phyloP scores from a whole-genome alignment of 2,113 vertebrate species.

The Nettapus auritus region DNA sequence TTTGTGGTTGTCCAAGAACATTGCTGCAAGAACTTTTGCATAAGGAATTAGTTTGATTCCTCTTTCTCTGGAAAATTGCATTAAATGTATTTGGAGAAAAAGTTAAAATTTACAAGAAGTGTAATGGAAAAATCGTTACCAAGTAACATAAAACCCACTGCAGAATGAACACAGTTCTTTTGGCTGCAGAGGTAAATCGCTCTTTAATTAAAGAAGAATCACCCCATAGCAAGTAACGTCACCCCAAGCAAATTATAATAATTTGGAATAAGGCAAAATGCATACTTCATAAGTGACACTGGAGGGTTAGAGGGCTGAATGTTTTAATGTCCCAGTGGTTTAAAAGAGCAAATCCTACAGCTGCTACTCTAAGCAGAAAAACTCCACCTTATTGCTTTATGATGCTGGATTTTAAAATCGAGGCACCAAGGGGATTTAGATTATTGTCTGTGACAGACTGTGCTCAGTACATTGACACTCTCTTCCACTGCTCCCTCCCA shows the following conservation, averaged over 20 bases:
- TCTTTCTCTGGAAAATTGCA: not conserved
- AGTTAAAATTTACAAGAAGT: not conserved
- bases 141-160: not conserved
- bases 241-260: slow-evolving; percentile 57
- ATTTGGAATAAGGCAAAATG: slow-evolving; percentile 55
- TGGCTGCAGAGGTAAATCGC: slow-evolving; percentile 33
- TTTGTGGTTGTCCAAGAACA: not conserved
- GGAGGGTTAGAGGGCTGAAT: slow-evolving; percentile 20
- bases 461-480: not conserved
- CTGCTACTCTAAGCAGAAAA: slow-evolving; percentile 58
- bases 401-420: slow-evolving; percentile 43
- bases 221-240: slow-evolving; percentile 47
- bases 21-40: not conserved
- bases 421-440: slow-evolving; percentile 48
- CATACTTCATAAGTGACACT: slow-evolving; percentile 29
- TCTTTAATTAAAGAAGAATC: slow-evolving; percentile 69
- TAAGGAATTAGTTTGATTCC: not conserved
- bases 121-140: not conserved
- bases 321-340: slow-evolving; percentile 51
- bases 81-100: not conserved
- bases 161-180: not conserved
- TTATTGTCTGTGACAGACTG: slow-evolving; percentile 40
- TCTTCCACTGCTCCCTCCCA: not conserved
- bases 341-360: slow-evolving; percentile 51
- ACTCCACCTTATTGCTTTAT: slow-evolving; percentile 25